Base-by-base conservation (phyloP, 2,113 vertebrate genomes). In the Ictidomys tridecemlineatus region DNA sequence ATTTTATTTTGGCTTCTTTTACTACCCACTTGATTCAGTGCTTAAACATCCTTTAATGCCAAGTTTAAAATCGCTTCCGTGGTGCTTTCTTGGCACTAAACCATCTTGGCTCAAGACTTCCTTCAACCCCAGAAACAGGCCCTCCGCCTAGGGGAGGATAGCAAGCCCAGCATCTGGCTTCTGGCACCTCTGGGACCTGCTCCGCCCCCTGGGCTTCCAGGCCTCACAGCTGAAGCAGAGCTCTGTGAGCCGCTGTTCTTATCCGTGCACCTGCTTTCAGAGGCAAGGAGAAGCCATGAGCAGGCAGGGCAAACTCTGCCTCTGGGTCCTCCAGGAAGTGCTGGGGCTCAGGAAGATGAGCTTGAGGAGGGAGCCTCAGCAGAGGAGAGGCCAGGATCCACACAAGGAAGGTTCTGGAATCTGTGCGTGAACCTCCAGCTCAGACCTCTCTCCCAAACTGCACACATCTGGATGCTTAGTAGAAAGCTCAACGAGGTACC, bases 191-290 rank as follows among this genome's bases (percentile, higher is more conserved):
- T 11, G 18, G n/a, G 1, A 28, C 2, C 10, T 0, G 17, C 6
- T 26, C 79, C 5, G 20, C 14, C 32, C 37, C 4, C 2, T 26
- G 1, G 2, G 39, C 28, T 53, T 85, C 39, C 91, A 56, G 5
- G 22, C 9, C 69, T 34, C 26, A 2, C 4, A 13, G 34, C 90
- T 61, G 70, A 72, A 37, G 45, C 34, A 37, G 42, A 73, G 32
- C 67, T 73, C 51, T 0, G 0, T 1, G 9, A 12, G 24, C 37
- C 17, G 2, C 2, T 3, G 10, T 39, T 14, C 5, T 4, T 1
- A 24, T 16, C 8, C 1, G 11, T 12, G 56, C 1, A 37, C 13
- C 65, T 24, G 39, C 18, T 34, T 39, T 22, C 48, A 24, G 63
- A 63, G 63, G 70, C 8, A 48, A 48, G 30, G 0, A 45, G n/a